Evolutionary conservation across 2,888 invertebrate species (phyloP), one percentile per base, ranked within the genome.

Genomic region (Rhabditophanes sp.): DNA sequence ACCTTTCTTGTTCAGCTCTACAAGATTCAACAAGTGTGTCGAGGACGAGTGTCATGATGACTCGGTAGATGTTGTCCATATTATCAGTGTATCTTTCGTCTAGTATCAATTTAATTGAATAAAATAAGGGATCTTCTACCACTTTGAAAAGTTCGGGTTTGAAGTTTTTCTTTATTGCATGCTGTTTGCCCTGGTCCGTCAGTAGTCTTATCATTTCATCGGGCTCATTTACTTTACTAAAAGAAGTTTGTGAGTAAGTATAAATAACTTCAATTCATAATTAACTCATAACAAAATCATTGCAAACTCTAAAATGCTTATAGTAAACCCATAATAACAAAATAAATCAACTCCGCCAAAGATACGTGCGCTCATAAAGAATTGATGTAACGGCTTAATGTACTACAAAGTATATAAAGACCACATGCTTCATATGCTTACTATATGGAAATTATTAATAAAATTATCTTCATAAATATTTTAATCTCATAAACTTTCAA

Each of bases 141-240:
- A 83, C 84, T 82, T 80, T 81, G 73, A 84, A 84, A 69, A 79
- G 79, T 52, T 80, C 79, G 31, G 78, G 76, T 68, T 79, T 77
- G 69, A 83, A 84, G 6, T 79, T 81, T 2, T 79, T 78, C 70
- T 84, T 80, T 67, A 78, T 75, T 43, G 76, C 73, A 69, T 84
- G 84, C 35, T 79, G 77, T 32, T 78, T 78, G 3, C 82, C 84
- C 30, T 82, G 78, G 67, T 80, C 78, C 60, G 79, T 77, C 36
- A 84, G 73, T 64, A 77, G 80, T 55, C 78, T 75, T 67, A 80
- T 76, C 71, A 83, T 82, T 59, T 76, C 75, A 67, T 83, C 82
- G 68, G 81, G 72, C 65, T 82, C 78, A 60, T 83, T 82, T 39
- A 84, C 72, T 16, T 79, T 77, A 64, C 79, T 30, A 16, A 19